Conservation (phyloP, 23 tunicate genomes). For the Diplosoma virens region DNA sequence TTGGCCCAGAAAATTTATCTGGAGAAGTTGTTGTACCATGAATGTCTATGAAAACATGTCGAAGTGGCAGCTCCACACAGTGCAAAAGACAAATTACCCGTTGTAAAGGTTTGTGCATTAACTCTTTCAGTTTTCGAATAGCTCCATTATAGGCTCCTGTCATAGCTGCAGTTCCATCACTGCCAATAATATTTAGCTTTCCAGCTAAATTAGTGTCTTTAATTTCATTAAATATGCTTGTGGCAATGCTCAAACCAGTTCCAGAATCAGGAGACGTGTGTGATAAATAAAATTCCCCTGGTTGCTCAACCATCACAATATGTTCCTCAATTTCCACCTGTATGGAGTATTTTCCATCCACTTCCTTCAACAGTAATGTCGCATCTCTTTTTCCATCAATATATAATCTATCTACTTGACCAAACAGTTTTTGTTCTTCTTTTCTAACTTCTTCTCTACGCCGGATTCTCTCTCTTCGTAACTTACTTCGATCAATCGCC, state of each 20-base stretch:
- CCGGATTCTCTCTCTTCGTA: too few species aligned
- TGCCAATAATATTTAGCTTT: neutral
- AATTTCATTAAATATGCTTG: constrained; percentile 1
- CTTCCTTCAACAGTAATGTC: neutral
- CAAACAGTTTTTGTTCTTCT: neutral
- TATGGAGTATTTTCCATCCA: constrained; percentile 7
- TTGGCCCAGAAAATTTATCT: constrained; percentile 33
- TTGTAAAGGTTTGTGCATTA: constrained; percentile 18
- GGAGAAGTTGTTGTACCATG: constrained; percentile 23
- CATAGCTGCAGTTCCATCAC: constrained; percentile 33
- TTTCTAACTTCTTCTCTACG: constrained; percentile 10
- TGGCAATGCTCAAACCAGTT: constrained; percentile 12
- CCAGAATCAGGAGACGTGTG: constrained; percentile 21
- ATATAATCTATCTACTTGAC: constrained; percentile 2
- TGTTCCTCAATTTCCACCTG: constrained; percentile 19
- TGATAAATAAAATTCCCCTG: constrained; percentile 19
- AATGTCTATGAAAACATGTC: constrained; percentile 17
- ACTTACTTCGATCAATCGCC: too few species aligned
- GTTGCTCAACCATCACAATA: constrained; percentile 20
- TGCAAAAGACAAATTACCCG: constrained; percentile 20
- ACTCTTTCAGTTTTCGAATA: constrained; percentile 2
- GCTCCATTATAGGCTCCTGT: constrained; percentile 19
- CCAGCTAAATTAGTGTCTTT: neutral
- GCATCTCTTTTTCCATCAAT: constrained; percentile 28
- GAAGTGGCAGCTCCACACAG: neutral